Conservation (phyloP, 2,797 vertebrate genomes). For the Chiroxiphia lanceolata region DNA sequence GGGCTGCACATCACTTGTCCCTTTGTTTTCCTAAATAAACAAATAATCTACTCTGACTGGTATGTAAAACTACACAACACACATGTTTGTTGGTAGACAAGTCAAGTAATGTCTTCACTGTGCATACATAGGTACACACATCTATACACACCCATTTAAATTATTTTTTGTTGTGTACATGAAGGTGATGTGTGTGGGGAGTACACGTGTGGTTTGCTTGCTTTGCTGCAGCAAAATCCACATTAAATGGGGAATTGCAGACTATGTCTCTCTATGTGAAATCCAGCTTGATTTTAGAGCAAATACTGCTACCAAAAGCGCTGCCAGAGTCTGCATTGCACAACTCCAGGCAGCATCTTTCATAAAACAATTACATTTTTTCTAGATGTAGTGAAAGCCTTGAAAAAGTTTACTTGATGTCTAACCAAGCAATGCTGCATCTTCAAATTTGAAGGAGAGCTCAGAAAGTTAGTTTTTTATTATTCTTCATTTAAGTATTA, state of each 20-base stretch:
- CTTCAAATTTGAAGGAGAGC: slow-evolving; percentile 79
- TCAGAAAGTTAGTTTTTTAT: slow-evolving; percentile 81
- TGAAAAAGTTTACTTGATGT: slow-evolving; percentile 80
- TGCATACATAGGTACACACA: too few species aligned
- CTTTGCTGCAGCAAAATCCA: not conserved
- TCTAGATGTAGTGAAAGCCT: slow-evolving; percentile 61
- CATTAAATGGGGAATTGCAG: not conserved
- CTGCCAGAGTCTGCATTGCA: not conserved
- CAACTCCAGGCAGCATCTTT: slow-evolving; percentile 46
- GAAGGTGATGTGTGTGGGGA: not conserved
- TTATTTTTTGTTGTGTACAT: not conserved
- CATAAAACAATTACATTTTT: slow-evolving; percentile 56
- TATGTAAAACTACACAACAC: not conserved
- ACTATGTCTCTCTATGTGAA: not conserved
- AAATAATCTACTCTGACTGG: not conserved
- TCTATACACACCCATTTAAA: not conserved
- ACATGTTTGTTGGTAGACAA: not conserved
- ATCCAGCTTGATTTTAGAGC: slow-evolving; percentile 9
- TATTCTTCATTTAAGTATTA: slow-evolving; percentile 88
- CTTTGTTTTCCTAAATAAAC: not conserved
- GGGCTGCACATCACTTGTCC: not conserved
- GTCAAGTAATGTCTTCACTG: not conserved
- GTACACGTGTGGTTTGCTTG: not conserved
- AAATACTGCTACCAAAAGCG: not conserved
- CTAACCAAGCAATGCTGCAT: slow-evolving; percentile 74